A percentile compares a stretch with the other conserved stretches of the same genome.
phyloP scores from a whole-genome alignment of 2,797 vertebrate species.

The Onychomys leucogaster region DNA sequence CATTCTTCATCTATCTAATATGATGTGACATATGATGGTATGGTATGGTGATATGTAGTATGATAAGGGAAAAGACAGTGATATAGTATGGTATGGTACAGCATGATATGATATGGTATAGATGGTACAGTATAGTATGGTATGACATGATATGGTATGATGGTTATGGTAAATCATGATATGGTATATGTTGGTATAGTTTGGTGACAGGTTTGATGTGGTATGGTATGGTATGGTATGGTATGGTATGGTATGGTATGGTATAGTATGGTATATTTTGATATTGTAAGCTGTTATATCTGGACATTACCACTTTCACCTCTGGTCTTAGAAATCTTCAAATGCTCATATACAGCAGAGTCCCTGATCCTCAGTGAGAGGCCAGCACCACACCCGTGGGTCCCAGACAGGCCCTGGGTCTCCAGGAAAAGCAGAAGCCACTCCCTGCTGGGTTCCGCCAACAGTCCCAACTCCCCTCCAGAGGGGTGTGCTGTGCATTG shows the following conservation, averaged over 20 bases:
- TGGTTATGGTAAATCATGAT: background rate
- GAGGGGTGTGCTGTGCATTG: background rate
- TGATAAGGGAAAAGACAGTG: background rate
- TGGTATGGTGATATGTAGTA: no score
- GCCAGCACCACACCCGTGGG: fast-evolving
- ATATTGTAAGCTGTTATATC: no score
- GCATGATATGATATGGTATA: no score
- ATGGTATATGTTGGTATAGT: background rate
- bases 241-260: background rate
- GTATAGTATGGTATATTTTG: background rate
- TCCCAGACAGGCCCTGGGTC: background rate
- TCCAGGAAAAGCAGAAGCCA: background rate
- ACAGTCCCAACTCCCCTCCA: background rate
- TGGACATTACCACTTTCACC: background rate
- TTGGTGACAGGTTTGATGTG: background rate
- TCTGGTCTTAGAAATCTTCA: background rate
- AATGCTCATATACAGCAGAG: fast-evolving
- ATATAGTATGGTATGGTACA: background rate
- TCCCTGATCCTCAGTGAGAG: background rate
- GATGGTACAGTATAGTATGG: background rate
- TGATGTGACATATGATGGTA: background rate
- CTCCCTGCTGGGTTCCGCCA: background rate
- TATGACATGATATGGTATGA: background rate
- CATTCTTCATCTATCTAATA: background rate
- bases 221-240: background rate